Base-by-base conservation (phyloP, 2,113 vertebrate genomes). In the Silurus meridionalis region DNA sequence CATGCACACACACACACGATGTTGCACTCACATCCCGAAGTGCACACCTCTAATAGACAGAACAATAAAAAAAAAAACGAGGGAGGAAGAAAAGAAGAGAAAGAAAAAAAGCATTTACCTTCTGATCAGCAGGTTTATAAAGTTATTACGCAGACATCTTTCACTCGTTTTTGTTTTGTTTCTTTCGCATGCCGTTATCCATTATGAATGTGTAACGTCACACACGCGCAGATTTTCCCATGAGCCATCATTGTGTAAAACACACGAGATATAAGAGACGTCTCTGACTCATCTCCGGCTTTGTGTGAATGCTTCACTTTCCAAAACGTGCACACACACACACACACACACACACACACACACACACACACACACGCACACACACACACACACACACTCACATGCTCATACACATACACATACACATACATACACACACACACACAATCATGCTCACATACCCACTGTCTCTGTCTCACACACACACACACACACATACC, bases 21-120 rank as follows among this genome's bases (percentile, higher is more conserved):
- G 69, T 46, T 72, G 37, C 17, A 48, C 69, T 9, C 72, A 52
- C 48, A 13, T n/a, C 72, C 72, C 48, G 52, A 75, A 75, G 21
- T n/a, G 48, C 72, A 50, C 71, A 21, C 17, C 46, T 23, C 48
- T 5, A 74, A 74, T 48, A 74, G 19, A 74, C 48, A 23, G 37
- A 28, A 69, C 28, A 1, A 14, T 0, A 37, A 2, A 21, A 23
- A 52, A 17, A 48, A 37, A 37, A 46, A 8, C 8, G 37, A 74
- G 8, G 37, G 71, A 48, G 46, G 19, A 72, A 48, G 69, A 17
- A 17, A 21, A 71, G 9, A 17, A 48, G 66, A 28, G 66, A 46
- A 72, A 50, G 19, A 8, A 50, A 21, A 21, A 23, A 88, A 75
- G 88, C 2, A 92, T 93, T 93, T 91, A 92, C 85, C 71, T 71